Evolutionary conservation across 2,888 invertebrate genomes (phyloP).

Genomic region (Ochlodes sylvanus): DNA sequence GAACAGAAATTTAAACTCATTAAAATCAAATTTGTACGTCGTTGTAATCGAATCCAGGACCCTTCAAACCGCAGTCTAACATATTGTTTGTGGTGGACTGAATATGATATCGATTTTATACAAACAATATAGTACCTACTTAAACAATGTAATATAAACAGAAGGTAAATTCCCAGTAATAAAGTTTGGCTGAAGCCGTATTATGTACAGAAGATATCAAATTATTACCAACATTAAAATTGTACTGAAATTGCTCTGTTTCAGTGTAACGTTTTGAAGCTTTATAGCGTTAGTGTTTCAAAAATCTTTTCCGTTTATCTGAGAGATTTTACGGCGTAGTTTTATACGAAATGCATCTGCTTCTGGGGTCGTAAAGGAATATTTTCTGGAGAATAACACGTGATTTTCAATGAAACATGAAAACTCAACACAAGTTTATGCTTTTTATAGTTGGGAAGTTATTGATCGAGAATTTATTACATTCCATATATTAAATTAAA

Average conservation of each 20-base stretch:
- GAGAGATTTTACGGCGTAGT: not conserved
- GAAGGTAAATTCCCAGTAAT: no score
- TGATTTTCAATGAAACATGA: slow-evolving; percentile 2
- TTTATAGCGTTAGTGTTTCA: not conserved
- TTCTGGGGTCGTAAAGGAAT: slow-evolving; percentile 3
- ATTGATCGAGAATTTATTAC: not conserved
- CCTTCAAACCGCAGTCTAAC: no score
- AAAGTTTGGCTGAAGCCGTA: not conserved
- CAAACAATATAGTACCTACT: no score
- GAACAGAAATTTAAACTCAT: no score
- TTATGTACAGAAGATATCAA: not conserved
- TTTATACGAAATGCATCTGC: slow-evolving; percentile 12
- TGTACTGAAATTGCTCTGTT: not conserved
- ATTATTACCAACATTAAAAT: not conserved
- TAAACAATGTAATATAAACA: no score
- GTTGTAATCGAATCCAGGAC: no score
- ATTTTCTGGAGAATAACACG: not conserved
- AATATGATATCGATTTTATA: no score
- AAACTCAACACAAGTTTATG: not conserved
- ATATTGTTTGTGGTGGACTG: no score
- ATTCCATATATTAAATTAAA: not conserved
- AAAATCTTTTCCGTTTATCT: not conserved
- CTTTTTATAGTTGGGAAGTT: not conserved
- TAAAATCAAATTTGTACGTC: no score
- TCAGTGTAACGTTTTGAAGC: not conserved